phyloP scores from a whole-genome alignment of 2,888 invertebrate genomes.

The Apamea monoglypha region DNA sequence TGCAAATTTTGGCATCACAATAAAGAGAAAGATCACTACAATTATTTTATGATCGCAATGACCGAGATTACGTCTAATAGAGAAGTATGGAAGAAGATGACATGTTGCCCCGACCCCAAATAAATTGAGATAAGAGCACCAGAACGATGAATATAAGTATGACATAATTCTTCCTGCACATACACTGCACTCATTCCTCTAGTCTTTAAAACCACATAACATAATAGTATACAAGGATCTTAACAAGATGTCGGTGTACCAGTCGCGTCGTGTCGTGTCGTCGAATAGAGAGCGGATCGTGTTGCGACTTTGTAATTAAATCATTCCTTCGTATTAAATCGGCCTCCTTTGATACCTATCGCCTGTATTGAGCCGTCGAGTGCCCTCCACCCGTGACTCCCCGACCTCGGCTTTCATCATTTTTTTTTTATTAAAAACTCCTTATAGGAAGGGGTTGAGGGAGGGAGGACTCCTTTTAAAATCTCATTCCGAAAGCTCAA shows the following conservation, averaged over 20 bases:
- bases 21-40: not conserved
- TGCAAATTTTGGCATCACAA: not conserved
- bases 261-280: conserved; percentile 66
- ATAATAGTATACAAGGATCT: conserved; percentile 53
- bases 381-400: conserved; percentile 75
- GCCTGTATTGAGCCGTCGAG: conserved; percentile 80
- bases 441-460: conserved; percentile 73
- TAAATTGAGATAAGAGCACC: not conserved
- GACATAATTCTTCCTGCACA: not conserved
- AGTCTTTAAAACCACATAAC: conserved; percentile 31
- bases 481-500: conserved; percentile 63
- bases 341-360: conserved; percentile 80
- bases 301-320: conserved; percentile 85
- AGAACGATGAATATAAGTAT: not conserved
- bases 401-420: conserved; percentile 77
- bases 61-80: not conserved
- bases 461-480: conserved; percentile 64
- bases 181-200: conserved; percentile 6
- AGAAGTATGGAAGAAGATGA: not conserved
- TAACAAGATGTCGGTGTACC: conserved; percentile 57
- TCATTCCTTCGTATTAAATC: conserved; percentile 85
- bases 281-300: conserved; percentile 74
- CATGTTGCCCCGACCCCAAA: not conserved
- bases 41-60: not conserved
- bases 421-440: conserved; percentile 77